Conservation (phyloP, 2,888 invertebrate species). For the Strigamia maritima region DNA sequence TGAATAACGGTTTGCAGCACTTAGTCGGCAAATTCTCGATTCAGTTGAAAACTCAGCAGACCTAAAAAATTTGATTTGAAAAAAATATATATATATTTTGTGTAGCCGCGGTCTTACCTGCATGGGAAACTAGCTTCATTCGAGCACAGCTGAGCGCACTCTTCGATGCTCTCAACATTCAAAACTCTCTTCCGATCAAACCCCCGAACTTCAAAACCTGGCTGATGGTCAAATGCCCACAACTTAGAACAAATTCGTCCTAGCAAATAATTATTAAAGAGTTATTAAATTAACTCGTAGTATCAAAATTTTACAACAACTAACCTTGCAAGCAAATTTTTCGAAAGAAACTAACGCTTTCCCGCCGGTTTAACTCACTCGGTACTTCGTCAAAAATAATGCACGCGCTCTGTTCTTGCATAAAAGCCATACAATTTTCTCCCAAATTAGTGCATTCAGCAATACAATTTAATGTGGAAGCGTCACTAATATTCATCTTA, state of each 20-base stretch:
- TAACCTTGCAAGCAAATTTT: slow-evolving; percentile 35
- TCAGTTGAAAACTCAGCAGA: neutral
- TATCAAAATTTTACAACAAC: neutral
- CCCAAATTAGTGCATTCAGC: neutral
- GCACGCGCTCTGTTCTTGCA: slow-evolving; percentile 1
- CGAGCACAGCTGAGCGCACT: slow-evolving; percentile 66
- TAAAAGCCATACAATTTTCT: neutral
- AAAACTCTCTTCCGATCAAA: slow-evolving; percentile 63
- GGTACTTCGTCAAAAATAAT: neutral
- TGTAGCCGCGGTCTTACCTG: slow-evolving; percentile 8
- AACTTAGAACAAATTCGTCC: slow-evolving; percentile 46
- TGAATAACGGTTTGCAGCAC: neutral
- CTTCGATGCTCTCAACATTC: slow-evolving; percentile 61
- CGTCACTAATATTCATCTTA: neutral
- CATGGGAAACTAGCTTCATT: slow-evolving; percentile 51
- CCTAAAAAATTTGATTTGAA: neutral
- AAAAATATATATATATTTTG: neutral
- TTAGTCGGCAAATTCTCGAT: neutral
- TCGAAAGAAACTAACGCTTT: slow-evolving; percentile 19
- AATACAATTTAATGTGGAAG: neutral
- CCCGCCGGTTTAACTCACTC: neutral
- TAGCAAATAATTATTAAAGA: neutral
- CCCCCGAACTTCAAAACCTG: slow-evolving; percentile 71
- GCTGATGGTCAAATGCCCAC: slow-evolving; percentile 73
- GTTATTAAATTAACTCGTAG: too few species aligned